These are phyloP conservation scores for Calephelis nemesis DNA, from an alignment of 1,140 invertebrate genomes.

Conservation along the genomic window DNA sequence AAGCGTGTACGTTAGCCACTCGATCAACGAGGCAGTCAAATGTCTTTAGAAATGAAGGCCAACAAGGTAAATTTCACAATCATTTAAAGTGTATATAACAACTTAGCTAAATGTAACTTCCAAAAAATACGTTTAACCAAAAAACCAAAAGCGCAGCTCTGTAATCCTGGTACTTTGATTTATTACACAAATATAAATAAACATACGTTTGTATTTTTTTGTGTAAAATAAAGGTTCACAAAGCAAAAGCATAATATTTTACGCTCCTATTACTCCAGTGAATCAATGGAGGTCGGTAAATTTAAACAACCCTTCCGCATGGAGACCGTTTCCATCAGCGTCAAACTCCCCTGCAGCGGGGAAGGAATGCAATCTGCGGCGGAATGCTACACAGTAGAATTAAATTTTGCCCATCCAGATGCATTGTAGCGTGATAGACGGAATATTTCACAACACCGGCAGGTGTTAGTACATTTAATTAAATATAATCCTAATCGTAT, in stretches of 20 bases:
- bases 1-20: too few relatives aligned
- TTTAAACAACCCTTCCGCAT: slow-evolving; percentile 31
- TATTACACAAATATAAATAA: too few relatives aligned
- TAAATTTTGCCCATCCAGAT: slow-evolving; percentile 64
- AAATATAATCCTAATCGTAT: slow-evolving; percentile 7
- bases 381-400: slow-evolving; percentile 63
- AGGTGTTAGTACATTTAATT: slow-evolving; percentile 21
- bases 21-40: too few relatives aligned
- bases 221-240: neutral
- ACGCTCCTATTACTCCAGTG: slow-evolving; percentile 9
- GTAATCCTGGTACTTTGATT: too few relatives aligned
- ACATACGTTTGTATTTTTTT: neutral
- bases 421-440: slow-evolving; percentile 34
- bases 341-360: slow-evolving; percentile 40
- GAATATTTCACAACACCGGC: slow-evolving; percentile 21
- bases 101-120: too few relatives aligned
- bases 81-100: too few relatives aligned
- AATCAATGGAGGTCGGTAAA: slow-evolving; percentile 16
- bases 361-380: slow-evolving; percentile 70
- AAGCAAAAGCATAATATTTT: neutral
- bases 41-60: too few relatives aligned
- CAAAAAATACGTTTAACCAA: too few relatives aligned
- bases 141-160: too few relatives aligned
- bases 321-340: slow-evolving; percentile 48
- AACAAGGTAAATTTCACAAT: too few relatives aligned